These are phyloP conservation scores for Ploceus nigricollis DNA, from an alignment of 2,113 vertebrate genomes.

Conservation along the genomic window DNA sequence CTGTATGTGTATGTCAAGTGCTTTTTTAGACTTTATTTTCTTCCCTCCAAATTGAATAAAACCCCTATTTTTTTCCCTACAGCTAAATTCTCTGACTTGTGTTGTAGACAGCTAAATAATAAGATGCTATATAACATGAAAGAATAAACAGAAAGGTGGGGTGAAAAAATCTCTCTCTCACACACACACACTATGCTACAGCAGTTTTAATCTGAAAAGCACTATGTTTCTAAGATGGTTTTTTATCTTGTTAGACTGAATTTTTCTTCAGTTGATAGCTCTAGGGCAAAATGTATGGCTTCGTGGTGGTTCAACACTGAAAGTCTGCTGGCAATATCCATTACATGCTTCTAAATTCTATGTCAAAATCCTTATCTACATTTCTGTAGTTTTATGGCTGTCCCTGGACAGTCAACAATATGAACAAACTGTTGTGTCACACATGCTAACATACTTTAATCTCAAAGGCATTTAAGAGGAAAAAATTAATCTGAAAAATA, in stretches of 20 bases:
- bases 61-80: accelerated
- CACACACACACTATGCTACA: not conserved
- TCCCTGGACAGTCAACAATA: not conserved
- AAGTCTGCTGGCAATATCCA: not conserved
- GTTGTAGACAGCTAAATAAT: not conserved
- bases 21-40: not conserved
- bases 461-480: not conserved
- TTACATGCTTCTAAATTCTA: not conserved
- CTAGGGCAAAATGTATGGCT: not conserved
- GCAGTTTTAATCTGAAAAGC: not conserved
- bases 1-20: not conserved
- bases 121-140: not conserved
- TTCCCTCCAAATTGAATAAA: not conserved
- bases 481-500: not conserved
- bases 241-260: not conserved
- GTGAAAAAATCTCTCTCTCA: too few species aligned
- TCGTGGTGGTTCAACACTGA: not conserved
- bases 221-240: not conserved
- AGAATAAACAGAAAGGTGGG: not conserved
- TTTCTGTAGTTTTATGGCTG: not conserved
- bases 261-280: not conserved
- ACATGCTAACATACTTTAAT: not conserved
- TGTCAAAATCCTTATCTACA: not conserved
- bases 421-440: not conserved
- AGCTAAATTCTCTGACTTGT: not conserved